Base-by-base conservation (phyloP, 2,888 invertebrate species). In the Oxyscelio sp. region DNA sequence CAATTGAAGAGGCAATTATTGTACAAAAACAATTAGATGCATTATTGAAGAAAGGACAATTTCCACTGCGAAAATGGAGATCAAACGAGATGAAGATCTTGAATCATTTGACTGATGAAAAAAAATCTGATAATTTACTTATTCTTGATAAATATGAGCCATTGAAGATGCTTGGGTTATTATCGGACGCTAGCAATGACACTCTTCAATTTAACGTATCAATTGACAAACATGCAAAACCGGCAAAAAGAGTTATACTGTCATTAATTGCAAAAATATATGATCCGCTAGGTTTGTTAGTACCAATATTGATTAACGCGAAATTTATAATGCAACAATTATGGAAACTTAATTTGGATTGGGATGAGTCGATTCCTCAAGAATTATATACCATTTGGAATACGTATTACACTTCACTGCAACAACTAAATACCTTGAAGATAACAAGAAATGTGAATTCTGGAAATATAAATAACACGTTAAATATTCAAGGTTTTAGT, bases 401-500 rank as follows among this genome's bases (percentile, higher is more conserved):
- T 2, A 9, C 43, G 0, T 77, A 83, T 43, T 61, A 80, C 22
- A 0, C 1, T 4, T 71, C 79, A 6, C 54, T 81, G 8, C 0
- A 34, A 13, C 19, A 83, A 17, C 19, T 84, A 17, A 65, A 63
- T 54, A 54, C 66, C 3, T 22, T 85, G 13, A 58, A 24, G 17
- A 80, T 85, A 6, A 6, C 24, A 0, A 61, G 84, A 43, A 83
- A 80, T 21, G 50, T 78, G 0, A 48, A 63, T 17, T n/a, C 45
- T 2, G 40, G 54, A 22, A 71, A 73, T 38, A 8, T 59, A 2
- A 9, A 13, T 8, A 13, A 2, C 1, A 31, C 4, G 4, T 11
- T 74, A 15, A 9, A 56, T 15, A 22, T 88, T 8, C 85, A 87
- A 19, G 89, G 87, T 0, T 91, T 90, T 24, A 61, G 83, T 13